Evolutionary conservation across 2,888 invertebrate species (phyloP).

Genomic region (Lasioglossum vierecki): DNA sequence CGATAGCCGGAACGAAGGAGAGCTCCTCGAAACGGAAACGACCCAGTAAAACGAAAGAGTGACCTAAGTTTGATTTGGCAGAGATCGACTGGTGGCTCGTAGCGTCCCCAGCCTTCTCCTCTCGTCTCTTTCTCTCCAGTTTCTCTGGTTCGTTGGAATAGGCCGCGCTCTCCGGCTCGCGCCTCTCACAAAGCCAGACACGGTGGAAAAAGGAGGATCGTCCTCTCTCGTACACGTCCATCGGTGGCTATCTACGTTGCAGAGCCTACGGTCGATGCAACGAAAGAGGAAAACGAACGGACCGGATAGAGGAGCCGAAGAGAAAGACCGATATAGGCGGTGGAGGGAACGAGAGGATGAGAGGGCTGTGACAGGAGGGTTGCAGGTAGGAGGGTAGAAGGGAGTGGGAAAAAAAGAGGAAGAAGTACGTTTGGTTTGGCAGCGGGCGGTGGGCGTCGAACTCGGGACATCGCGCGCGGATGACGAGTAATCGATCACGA

Average conservation of each 20-base stretch:
- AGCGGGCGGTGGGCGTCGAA: constrained; percentile 76
- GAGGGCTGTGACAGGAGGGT: constrained; percentile 8
- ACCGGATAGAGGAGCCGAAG: constrained; percentile 8
- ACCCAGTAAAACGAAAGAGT: constrained; percentile 16
- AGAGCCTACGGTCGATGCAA: constrained; percentile 67
- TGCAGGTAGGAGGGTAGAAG: background rate
- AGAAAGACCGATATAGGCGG: constrained; percentile 11
- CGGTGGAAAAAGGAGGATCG: constrained; percentile 44
- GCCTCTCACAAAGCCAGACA: constrained; percentile 34
- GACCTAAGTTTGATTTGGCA: constrained; percentile 71
- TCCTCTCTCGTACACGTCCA: constrained; percentile 43
- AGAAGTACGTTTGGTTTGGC: constrained; percentile 77
- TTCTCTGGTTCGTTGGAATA: constrained; percentile 9
- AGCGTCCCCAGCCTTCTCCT: background rate
- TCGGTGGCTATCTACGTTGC: constrained; percentile 46
- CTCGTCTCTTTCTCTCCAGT: background rate
- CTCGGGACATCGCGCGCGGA: constrained; percentile 78
- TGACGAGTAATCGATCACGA: constrained; percentile 83
- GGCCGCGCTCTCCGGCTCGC: constrained; percentile 28
- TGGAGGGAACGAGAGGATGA: background rate
- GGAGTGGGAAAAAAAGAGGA: constrained; percentile 67
- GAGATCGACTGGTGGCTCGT: constrained; percentile 63
- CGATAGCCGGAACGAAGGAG: constrained; percentile 41
- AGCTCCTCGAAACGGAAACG: constrained; percentile 12
- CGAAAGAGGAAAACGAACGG: constrained; percentile 45